Evolutionary conservation across 2,888 invertebrate genomes (phyloP).

Genomic region (Andricus quercusramuli): DNA sequence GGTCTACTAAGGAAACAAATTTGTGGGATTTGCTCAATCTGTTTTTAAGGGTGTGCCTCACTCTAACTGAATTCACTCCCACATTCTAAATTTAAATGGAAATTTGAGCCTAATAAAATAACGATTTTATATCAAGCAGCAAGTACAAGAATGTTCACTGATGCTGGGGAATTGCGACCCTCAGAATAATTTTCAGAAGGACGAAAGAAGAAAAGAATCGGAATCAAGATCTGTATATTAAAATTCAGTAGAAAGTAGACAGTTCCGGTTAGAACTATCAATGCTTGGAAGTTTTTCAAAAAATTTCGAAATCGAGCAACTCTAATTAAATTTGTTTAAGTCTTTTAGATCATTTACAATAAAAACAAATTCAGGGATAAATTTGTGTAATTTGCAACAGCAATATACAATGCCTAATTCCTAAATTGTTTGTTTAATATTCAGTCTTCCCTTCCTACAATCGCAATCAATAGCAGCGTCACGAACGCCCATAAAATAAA

Average conservation of each 20-base stretch:
- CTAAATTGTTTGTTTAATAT: neutral
- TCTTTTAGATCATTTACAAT: neutral
- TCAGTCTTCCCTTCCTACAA: slow-evolving; percentile 42
- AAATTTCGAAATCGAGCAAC: neutral
- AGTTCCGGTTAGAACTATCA: too few species aligned
- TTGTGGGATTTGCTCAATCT: slow-evolving; percentile 16
- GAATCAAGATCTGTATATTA: too few species aligned
- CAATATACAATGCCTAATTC: neutral
- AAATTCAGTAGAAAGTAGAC: too few species aligned
- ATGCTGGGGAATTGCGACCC: neutral
- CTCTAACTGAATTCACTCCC: slow-evolving; percentile 1
- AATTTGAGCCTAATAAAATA: slow-evolving; percentile 4
- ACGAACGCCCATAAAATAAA: slow-evolving; percentile 64
- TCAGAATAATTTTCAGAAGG: neutral
- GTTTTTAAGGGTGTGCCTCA: slow-evolving; percentile 10
- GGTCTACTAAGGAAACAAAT: neutral
- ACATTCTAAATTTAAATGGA: slow-evolving; percentile 2
- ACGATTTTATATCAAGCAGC: neutral
- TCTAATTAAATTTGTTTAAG: neutral
- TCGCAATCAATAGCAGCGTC: slow-evolving; percentile 65
- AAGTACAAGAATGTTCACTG: neutral
- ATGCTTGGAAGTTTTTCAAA: neutral
- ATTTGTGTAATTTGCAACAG: neutral
- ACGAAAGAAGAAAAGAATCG: too few species aligned
- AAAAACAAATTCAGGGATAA: neutral